Base-by-base conservation (phyloP, 1,140 invertebrate genomes). In the Venustaconcha ellipsiformis region DNA sequence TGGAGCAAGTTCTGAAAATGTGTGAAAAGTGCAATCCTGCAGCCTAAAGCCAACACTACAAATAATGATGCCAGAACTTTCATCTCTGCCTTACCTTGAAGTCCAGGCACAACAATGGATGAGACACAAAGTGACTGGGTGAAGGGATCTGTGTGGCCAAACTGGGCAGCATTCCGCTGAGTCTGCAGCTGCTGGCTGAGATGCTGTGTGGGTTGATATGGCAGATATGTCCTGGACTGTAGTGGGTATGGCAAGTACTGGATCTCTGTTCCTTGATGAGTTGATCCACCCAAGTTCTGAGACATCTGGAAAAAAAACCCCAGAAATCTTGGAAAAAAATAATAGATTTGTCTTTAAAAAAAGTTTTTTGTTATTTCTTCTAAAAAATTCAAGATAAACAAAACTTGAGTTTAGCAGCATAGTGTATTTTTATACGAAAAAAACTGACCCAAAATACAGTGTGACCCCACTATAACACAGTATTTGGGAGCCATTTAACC, bases 181-280 rank as follows among this genome's bases (percentile, higher is more conserved):
- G 85, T 83, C 37, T 86, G 82, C 26, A 88, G 83, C 14, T 82
- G 82, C 68, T 86, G 82, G 72, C 83, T 85, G 13, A 89, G 76
- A 48, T 84, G 82, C 64, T 87, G 84, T 60, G 81, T 80, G 26
- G 87, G 82, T 72, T 88, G 89, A 72, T 90, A 89, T 23, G 89
- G 83, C 30, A 88, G 83, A 69, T 88, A 88, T 6, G 86, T 80
- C 18, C 87, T 84, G 63, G 89, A 95, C 88, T 97, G 97, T 83
- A 97, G 93, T 82, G 97, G 93, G 91, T 97, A 98, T 94, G 96
- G 91, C 60, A 92, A 70, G 73, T 87, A 87, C 57, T 86, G 85
- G 11, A 88, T 78, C 57, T 88, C 87, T 60, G 83, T 78, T 20
- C 79, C 82, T 60, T 83, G 82, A 60, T 81, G 80, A 48, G 71